Evolutionary conservation across 2,113 vertebrate species (phyloP).

Genomic region (Bufo bufo): DNA sequence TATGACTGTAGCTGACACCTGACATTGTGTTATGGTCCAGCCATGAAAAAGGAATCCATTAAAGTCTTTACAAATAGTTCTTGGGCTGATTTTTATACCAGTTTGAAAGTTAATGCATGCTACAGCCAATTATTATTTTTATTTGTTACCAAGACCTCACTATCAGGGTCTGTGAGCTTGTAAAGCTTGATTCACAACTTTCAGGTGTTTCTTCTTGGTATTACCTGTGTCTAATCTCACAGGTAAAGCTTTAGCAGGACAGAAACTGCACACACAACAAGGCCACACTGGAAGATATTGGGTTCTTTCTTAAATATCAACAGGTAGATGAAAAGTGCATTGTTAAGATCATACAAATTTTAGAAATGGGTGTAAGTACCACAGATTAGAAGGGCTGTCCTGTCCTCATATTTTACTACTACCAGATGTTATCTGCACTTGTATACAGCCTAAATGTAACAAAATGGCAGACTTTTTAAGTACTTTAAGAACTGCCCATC

Average conservation of each 20-base stretch:
- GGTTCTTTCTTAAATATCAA: too few species aligned
- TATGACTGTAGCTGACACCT: too few species aligned
- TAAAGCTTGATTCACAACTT: not conserved
- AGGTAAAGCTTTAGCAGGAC: not conserved
- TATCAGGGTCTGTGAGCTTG: not conserved
- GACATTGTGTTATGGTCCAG: too few species aligned
- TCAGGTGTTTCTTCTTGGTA: not conserved
- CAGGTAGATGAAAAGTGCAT: not conserved
- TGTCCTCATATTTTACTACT: not conserved
- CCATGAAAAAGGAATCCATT: not conserved
- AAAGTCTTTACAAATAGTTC: not conserved
- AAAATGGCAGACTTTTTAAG: too few species aligned
- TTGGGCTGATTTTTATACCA: not conserved
- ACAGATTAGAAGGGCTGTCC: not conserved
- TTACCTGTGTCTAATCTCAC: not conserved
- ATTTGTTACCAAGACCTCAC: not conserved
- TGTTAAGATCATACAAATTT: not conserved
- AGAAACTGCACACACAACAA: not conserved
- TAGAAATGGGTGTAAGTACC: not conserved
- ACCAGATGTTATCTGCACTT: not conserved
- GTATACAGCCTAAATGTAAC: not conserved
- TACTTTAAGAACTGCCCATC: not conserved
- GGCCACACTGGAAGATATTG: too few species aligned
- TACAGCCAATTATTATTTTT: not conserved
- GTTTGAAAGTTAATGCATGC: not conserved